Evolutionary conservation across 2,113 vertebrate genomes (phyloP).

Genomic region (Festucalex cinctus): DNA sequence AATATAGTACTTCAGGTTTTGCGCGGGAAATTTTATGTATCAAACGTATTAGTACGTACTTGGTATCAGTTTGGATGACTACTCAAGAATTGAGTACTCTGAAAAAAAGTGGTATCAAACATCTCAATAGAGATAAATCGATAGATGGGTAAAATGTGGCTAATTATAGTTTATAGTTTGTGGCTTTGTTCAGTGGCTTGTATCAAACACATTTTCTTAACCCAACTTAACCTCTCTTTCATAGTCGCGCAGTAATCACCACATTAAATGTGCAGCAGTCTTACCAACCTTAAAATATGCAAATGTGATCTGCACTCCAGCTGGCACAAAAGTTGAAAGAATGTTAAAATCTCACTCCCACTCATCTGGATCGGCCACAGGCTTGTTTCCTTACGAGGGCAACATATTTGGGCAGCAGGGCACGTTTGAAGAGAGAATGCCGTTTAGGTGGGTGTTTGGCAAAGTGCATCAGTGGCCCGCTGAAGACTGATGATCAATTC

Average conservation of each 20-base stretch:
- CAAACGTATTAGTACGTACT: too few relatives aligned
- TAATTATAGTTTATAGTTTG: neutral
- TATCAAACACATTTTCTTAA: constrained; percentile 19
- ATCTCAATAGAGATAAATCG: neutral
- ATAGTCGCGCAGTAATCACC: constrained; percentile 31
- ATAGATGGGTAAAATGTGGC: neutral
- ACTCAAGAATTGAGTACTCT: too few relatives aligned
- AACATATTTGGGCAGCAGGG: constrained; percentile 63
- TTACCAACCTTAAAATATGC: constrained; percentile 52
- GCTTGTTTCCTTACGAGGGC: constrained; percentile 49
- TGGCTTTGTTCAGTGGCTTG: constrained; percentile 9
- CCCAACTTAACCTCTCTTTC: neutral
- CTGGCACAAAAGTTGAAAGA: constrained; percentile 65
- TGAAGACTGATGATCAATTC: constrained; percentile 24
- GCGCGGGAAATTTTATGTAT: too few relatives aligned
- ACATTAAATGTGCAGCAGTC: constrained; percentile 45
- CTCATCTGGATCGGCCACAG: constrained; percentile 69
- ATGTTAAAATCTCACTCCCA: constrained; percentile 72
- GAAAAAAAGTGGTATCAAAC: too few relatives aligned
- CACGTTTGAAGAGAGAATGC: constrained; percentile 64
- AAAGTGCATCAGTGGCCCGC: constrained; percentile 59
- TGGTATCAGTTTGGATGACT: too few relatives aligned
- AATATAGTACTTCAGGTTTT: too few relatives aligned
- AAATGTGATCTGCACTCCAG: constrained; percentile 54
- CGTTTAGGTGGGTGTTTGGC: constrained; percentile 62